phyloP scores from a whole-genome alignment of 2,113 vertebrate species.

The Melanostigma gelatinosum region DNA sequence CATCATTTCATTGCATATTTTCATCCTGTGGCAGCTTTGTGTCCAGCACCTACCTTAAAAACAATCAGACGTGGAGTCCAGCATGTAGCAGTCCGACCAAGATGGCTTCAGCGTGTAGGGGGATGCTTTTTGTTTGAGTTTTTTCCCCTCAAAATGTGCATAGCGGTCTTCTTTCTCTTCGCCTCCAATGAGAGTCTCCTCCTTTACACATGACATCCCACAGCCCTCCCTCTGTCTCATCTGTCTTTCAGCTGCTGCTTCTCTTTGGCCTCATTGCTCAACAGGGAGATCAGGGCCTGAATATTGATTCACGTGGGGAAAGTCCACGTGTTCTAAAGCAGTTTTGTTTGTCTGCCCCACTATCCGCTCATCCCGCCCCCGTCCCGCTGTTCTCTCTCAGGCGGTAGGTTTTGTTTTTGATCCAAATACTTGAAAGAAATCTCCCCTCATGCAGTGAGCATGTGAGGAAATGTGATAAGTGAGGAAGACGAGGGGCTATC shows the following conservation, averaged over 20 bases:
- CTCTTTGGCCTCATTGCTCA: conserved; percentile 77
- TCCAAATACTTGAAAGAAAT: conserved; percentile 77
- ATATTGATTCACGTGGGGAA: conserved; percentile 81
- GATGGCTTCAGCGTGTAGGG: conserved; percentile 47
- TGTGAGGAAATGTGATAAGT: not conserved
- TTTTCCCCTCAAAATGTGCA: conserved; percentile 41
- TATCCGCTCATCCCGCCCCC: conserved; percentile 53
- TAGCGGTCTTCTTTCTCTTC: conserved; percentile 52
- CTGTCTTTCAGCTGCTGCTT: conserved; percentile 62
- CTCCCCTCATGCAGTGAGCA: conserved; percentile 52
- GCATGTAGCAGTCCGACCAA: conserved; percentile 19
- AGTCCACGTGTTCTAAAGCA: conserved; percentile 74
- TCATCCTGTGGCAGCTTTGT: not conserved
- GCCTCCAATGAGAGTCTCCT: conserved; percentile 73
- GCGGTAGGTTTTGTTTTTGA: conserved; percentile 74
- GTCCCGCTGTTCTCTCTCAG: conserved; percentile 30
- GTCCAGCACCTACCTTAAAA: conserved; percentile 59
- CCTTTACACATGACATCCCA: conserved; percentile 63
- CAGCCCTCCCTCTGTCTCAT: conserved; percentile 67
- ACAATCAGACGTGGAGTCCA: conserved; percentile 24
- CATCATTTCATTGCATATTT: not conserved
- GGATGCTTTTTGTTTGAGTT: conserved; percentile 28
- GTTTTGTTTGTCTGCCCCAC: conserved; percentile 76
- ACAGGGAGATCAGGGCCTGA: conserved; percentile 73
- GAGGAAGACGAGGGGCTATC: not conserved